Conservation (phyloP, 2,797 vertebrate genomes). For the Catharus ustulatus region DNA sequence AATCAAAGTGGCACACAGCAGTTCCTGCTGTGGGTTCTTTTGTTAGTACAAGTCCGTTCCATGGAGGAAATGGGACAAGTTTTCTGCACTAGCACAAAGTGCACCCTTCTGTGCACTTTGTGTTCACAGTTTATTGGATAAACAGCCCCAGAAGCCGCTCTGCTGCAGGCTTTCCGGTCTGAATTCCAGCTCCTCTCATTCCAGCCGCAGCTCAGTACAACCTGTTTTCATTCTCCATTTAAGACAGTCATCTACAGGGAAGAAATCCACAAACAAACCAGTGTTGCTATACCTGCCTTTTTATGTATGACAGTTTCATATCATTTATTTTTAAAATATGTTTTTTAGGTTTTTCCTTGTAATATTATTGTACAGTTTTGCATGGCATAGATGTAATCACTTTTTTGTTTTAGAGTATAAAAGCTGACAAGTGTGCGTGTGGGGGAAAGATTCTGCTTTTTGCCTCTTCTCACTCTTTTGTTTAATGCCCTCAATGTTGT, state of each 20-base stretch:
- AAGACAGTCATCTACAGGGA: conserved; percentile 43
- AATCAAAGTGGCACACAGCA: not conserved
- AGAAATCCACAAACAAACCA: conserved; percentile 58
- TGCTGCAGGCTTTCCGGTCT: not conserved
- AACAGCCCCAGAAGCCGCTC: not conserved
- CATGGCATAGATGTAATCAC: conserved; percentile 95
- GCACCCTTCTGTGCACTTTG: not conserved
- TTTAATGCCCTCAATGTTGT: conserved; percentile 84
- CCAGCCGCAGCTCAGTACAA: not conserved
- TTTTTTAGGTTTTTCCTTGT: conserved; percentile 87
- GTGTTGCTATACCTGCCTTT: conserved; percentile 85
- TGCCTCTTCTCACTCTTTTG: conserved; percentile 78
- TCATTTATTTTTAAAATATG: conserved; percentile 82
- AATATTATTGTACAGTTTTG: conserved; percentile 99
- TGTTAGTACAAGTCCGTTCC: not conserved
- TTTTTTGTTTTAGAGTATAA: conserved; percentile 81
- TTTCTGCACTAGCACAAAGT: not conserved
- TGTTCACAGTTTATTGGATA: not conserved
- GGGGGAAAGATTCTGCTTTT: conserved; percentile 75
- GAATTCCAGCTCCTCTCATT: conserved; percentile 24
- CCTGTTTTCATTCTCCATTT: not conserved
- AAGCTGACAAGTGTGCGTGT: conserved; percentile 74
- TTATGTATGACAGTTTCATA: conserved; percentile 88
- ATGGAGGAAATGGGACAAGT: not conserved
- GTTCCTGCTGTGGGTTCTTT: not conserved